phyloP scores from a whole-genome alignment of 35 echinoderm and acorn worm genomes.

The Chiridota heheva region DNA sequence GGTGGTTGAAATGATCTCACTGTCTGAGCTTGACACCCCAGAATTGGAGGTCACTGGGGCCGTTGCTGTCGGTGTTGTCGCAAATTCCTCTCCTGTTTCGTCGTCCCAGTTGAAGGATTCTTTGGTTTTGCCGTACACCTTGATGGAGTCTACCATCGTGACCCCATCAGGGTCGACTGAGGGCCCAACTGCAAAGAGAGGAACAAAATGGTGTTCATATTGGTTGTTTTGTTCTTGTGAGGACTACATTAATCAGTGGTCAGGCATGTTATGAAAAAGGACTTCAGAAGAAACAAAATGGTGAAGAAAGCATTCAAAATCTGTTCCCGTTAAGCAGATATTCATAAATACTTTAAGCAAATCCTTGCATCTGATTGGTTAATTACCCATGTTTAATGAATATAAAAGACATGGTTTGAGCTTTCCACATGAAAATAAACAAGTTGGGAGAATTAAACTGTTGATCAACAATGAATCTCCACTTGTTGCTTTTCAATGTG shows the following conservation, averaged over 20 bases:
- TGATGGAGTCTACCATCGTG: constrained; percentile 98
- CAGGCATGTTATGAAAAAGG: neutral
- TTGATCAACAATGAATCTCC: no score
- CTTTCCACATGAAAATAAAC: neutral
- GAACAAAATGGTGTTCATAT: neutral
- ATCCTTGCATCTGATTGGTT: no score
- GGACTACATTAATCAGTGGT: neutral
- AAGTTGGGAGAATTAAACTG: no score
- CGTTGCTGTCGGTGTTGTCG: constrained; percentile 50
- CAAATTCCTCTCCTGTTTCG: constrained; percentile 93
- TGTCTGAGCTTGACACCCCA: constrained; percentile 23
- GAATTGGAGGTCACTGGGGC: constrained; percentile 48
- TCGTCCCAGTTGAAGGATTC: constrained; percentile 96
- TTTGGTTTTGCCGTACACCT: constrained; percentile 98
- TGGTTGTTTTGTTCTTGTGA: neutral
- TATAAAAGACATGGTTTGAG: neutral
- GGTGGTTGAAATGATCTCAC: constrained; percentile 59
- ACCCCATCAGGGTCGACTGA: constrained; percentile 89
- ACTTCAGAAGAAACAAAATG: no score
- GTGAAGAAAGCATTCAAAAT: no score
- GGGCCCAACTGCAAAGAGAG: constrained; percentile 84
- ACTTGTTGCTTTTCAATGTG: no score
- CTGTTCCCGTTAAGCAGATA: no score
- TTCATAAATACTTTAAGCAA: no score
- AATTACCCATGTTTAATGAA: neutral